A percentile compares a stretch with the other conserved stretches of the same genome.
Conservation (phyloP, 2,888 invertebrate genomes). For the Hanleya hanleyi region DNA sequence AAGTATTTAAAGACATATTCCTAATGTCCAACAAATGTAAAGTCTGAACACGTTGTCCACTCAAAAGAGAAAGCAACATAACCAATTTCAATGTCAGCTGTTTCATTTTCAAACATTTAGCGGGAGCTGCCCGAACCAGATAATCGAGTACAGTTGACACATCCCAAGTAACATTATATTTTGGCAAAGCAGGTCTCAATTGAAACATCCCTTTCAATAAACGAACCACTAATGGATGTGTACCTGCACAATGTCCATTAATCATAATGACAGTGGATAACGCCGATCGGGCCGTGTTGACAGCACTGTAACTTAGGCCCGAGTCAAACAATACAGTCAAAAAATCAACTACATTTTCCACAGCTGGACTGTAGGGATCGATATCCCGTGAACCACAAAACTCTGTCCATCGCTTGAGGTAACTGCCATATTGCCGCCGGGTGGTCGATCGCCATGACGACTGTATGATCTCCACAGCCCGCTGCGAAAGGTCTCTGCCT, state of each 20-base stretch:
- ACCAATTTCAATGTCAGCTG: conserved; percentile 22
- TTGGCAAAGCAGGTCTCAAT: conserved; percentile 26
- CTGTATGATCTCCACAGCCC: conserved; percentile 23
- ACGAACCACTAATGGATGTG: conserved; percentile 19
- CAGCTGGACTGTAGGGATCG: conserved; percentile 32
- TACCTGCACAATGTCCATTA: not conserved
- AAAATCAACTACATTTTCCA: conserved; percentile 18
- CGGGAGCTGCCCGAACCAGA: conserved; percentile 18
- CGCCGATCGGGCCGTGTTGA: conserved; percentile 25
- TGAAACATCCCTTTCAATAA: conserved; percentile 39
- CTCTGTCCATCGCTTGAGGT: conserved; percentile 25
- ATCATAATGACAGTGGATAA: not conserved
- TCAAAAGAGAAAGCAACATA: conserved; percentile 31
- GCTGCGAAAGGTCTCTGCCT: conserved; percentile 20
- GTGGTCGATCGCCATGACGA: conserved; percentile 36
- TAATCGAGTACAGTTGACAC: conserved; percentile 26
- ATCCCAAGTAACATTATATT: conserved; percentile 35
- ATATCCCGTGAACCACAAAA: conserved; percentile 27
- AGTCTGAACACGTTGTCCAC: conserved; percentile 32
- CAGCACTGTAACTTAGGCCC: conserved; percentile 25
- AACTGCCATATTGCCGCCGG: conserved; percentile 21
- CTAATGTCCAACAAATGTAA: conserved; percentile 27
- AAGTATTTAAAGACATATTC: conserved; percentile 12
- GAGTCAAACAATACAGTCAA: conserved; percentile 16
- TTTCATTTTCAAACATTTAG: conserved; percentile 20